Conservation (phyloP, 2,797 vertebrate genomes). For the Melopsittacus undulatus region DNA sequence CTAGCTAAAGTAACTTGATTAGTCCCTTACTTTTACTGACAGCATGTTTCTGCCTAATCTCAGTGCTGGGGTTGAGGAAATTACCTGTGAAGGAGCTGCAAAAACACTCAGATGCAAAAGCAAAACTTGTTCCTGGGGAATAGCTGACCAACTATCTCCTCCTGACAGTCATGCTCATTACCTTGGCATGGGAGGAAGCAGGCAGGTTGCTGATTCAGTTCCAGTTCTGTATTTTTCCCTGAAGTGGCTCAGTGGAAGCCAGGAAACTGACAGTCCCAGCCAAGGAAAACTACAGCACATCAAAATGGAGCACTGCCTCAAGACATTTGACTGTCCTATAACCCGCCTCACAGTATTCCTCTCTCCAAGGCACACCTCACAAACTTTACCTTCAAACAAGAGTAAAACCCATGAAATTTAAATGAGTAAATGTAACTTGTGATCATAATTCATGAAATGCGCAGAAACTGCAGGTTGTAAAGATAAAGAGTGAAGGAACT, state of each 20-base stretch:
- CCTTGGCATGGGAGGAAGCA: background rate
- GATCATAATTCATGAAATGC: background rate
- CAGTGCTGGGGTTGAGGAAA: background rate
- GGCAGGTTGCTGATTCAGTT: constrained; percentile 21
- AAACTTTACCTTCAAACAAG: background rate
- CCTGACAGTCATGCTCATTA: background rate
- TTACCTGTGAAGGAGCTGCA: background rate
- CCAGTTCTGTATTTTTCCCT: constrained; percentile 9
- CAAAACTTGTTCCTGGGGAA: background rate
- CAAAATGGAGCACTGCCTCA: background rate
- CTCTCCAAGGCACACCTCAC: background rate
- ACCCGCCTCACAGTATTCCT: background rate
- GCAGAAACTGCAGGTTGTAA: background rate
- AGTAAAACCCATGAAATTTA: background rate
- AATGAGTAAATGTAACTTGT: background rate
- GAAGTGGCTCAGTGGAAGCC: background rate
- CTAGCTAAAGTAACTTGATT: background rate
- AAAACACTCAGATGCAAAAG: background rate
- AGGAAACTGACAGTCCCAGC: background rate
- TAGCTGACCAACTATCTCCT: background rate
- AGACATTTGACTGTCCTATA: background rate
- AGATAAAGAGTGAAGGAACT: background rate
- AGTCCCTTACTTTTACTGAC: background rate
- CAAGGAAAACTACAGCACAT: constrained; percentile 15
- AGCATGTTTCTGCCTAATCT: background rate